Evolutionary conservation across 1,140 invertebrate species (phyloP).

Genomic region (Caenorhabditis remanei): DNA sequence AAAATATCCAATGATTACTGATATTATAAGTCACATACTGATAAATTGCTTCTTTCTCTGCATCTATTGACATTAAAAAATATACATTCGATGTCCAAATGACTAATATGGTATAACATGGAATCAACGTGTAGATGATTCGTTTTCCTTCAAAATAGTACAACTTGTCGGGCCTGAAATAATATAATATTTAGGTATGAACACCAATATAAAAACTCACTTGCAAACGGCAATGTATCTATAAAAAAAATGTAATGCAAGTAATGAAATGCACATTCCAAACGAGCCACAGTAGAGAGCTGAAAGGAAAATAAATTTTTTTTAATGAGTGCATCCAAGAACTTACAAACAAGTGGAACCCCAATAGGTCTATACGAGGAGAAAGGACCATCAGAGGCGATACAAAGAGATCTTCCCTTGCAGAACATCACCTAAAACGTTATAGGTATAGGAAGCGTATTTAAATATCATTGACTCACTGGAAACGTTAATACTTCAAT

Average conservation of each 20-base stretch:
- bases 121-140: not conserved
- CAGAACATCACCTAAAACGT: not conserved
- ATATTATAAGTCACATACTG: not conserved
- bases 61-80: not conserved
- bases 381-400: not conserved
- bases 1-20: not conserved
- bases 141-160: conserved; percentile 15
- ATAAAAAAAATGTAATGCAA: not conserved
- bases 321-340: no score
- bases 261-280: conserved; percentile 7
- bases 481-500: not conserved
- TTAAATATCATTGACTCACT: not conserved
- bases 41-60: not conserved
- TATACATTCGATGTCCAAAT: not conserved
- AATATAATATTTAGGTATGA: not conserved
- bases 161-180: not conserved
- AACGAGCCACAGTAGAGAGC: not conserved
- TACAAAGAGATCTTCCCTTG: not conserved
- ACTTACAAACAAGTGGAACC: not conserved
- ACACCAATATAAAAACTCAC: not conserved
- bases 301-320: not conserved
- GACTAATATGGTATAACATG: not conserved
- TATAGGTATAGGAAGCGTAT: not conserved
- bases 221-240: conserved; percentile 42
- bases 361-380: not conserved